These are phyloP conservation scores for human DNA, from an alignment of 2,113 vertebrate genomes.

Conservation along the genomic window DNA sequence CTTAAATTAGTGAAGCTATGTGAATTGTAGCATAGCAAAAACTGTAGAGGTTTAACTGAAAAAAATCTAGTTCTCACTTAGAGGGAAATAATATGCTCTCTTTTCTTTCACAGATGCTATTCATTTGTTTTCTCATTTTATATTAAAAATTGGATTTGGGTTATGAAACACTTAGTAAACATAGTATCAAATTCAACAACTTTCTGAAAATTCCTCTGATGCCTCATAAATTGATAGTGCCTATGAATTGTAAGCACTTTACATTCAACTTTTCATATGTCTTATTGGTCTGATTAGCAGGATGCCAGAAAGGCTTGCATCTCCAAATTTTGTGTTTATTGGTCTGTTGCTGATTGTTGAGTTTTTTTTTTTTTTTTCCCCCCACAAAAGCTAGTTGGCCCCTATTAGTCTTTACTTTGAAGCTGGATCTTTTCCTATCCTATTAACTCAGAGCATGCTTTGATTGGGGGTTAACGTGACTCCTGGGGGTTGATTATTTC, in stretches of 20 bases:
- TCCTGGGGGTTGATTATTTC: background rate
- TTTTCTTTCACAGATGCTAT: background rate
- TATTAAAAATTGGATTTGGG: background rate
- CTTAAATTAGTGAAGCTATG: background rate
- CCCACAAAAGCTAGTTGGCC: background rate
- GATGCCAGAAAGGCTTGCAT: background rate
- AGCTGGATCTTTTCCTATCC: background rate
- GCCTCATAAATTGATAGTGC: background rate
- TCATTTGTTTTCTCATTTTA: slow-evolving; percentile 7
- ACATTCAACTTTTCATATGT: background rate
- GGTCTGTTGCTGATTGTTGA: background rate
- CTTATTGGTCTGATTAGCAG: background rate
- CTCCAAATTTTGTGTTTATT: background rate
- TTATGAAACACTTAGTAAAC: background rate
- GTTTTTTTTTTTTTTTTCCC: background rate
- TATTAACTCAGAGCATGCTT: background rate
- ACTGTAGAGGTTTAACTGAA: background rate
- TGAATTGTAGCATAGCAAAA: background rate
- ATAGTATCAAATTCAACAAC: background rate
- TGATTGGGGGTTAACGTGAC: background rate
- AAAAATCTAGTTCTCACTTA: background rate
- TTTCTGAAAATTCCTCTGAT: background rate
- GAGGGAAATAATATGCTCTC: background rate
- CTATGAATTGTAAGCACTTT: background rate
- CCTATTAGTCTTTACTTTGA: background rate